Evolutionary conservation across 2,888 invertebrate genomes (phyloP).

Genomic region (Plemyria rubiginata): DNA sequence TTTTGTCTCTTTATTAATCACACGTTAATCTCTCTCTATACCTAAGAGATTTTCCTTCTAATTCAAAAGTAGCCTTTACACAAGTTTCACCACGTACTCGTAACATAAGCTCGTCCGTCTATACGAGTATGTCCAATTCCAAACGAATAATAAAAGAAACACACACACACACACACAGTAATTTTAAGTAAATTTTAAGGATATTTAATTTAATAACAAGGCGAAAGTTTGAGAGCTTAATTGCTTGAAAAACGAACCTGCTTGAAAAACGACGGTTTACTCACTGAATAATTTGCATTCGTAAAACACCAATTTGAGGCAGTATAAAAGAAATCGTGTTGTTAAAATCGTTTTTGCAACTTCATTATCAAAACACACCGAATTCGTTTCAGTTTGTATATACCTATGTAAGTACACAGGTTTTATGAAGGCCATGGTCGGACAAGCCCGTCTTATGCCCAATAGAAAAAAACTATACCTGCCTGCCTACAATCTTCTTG

Average conservation of each 20-base stretch:
- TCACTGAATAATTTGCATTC: slow-evolving; percentile 34
- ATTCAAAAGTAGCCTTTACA: too few species aligned
- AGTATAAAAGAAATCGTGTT: slow-evolving; percentile 32
- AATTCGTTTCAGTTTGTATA: slow-evolving; percentile 8
- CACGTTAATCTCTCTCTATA: background rate
- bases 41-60: background rate
- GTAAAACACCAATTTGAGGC: slow-evolving; percentile 36
- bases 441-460: too few species aligned
- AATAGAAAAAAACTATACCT: too few species aligned
- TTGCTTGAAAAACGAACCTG: slow-evolving; percentile 28
- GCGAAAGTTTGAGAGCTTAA: slow-evolving; percentile 31
- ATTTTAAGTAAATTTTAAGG: slow-evolving; percentile 18
- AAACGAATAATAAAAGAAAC: too few species aligned
- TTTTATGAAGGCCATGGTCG: too few species aligned
- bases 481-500: too few species aligned
- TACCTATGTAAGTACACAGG: background rate
- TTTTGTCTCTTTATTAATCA: background rate
- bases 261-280: slow-evolving; percentile 29
- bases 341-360: slow-evolving; percentile 17
- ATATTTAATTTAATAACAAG: slow-evolving; percentile 28
- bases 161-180: too few species aligned
- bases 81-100: too few species aligned
- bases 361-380: slow-evolving; percentile 20
- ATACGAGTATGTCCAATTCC: too few species aligned
- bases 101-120: too few species aligned